A percentile compares a stretch with the other conserved stretches of the same genome.
These are phyloP conservation scores for Eupithecia tripunctaria DNA, from an alignment of 2,888 invertebrate species.

Conservation along the genomic window DNA sequence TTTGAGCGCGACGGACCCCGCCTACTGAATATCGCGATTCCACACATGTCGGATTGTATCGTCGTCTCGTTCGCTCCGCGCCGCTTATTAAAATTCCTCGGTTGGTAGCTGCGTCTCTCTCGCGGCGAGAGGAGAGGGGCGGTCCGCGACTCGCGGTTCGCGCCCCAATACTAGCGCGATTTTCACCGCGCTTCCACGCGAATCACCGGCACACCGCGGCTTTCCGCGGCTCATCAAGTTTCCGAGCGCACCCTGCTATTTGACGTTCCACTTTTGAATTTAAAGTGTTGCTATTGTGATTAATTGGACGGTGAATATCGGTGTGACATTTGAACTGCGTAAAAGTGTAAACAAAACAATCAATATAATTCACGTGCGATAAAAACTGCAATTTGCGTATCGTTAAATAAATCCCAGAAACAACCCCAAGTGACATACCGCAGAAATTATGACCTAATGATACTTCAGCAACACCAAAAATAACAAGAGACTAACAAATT, in stretches of 20 bases:
- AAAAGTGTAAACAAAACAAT: slow-evolving; percentile 31
- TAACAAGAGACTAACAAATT: slow-evolving; percentile 4
- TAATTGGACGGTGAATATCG: slow-evolving; percentile 52
- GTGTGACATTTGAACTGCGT: slow-evolving; percentile 26
- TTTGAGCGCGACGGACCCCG: slow-evolving; percentile 84
- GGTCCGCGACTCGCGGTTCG: slow-evolving; percentile 66
- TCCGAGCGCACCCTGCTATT: slow-evolving; percentile 47
- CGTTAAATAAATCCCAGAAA: slow-evolving; percentile 3
- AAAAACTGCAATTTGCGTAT: slow-evolving; percentile 15
- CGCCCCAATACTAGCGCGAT: slow-evolving; percentile 82
- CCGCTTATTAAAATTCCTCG: slow-evolving; percentile 84
- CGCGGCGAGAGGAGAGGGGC: slow-evolving; percentile 67
- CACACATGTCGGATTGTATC: slow-evolving; percentile 79
- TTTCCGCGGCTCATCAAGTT: slow-evolving; percentile 61
- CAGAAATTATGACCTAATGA: slow-evolving; percentile 6
- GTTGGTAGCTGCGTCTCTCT: slow-evolving; percentile 80
- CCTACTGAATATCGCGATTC: slow-evolving; percentile 81
- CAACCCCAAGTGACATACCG: not conserved
- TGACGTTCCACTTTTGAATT: slow-evolving; percentile 45
- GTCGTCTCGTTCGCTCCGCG: slow-evolving; percentile 79
- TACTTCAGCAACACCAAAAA: slow-evolving; percentile 1
- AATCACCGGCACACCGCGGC: slow-evolving; percentile 68
- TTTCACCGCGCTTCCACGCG: slow-evolving; percentile 81
- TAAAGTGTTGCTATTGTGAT: slow-evolving; percentile 58
- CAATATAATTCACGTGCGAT: slow-evolving; percentile 1